These are phyloP conservation scores for Marmota monax DNA, from an alignment of 2,113 vertebrate genomes.

Conservation along the genomic window DNA sequence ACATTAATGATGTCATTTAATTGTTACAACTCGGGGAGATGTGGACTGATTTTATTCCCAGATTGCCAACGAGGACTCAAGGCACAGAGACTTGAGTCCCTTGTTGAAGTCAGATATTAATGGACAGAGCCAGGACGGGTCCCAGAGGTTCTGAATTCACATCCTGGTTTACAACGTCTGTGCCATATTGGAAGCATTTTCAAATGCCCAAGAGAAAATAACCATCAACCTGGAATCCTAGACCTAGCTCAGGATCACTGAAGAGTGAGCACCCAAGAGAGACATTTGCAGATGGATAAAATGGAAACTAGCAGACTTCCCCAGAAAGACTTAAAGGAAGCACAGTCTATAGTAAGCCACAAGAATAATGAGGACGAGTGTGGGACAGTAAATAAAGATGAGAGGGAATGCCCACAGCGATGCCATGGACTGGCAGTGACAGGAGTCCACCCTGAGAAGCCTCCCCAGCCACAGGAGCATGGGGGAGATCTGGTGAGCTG, in stretches of 20 bases:
- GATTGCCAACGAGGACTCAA: neutral
- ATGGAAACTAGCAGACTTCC: neutral
- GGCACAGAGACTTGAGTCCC: neutral
- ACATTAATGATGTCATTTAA: neutral
- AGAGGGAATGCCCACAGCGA: no score
- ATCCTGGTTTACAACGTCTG: neutral
- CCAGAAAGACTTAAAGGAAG: neutral
- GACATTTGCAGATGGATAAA: neutral
- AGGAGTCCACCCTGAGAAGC: neutral
- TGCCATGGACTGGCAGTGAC: rapidly evolving
- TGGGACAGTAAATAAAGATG: neutral
- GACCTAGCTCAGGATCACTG: neutral
- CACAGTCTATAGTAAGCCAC: neutral
- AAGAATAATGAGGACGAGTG: neutral
- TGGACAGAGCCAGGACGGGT: neutral
- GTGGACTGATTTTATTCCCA: neutral
- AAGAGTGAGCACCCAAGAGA: neutral
- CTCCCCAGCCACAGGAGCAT: rapidly evolving
- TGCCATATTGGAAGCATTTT: neutral
- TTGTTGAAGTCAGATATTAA: neutral
- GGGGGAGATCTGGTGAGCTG: neutral
- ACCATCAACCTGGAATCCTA: neutral
- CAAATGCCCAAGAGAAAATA: neutral
- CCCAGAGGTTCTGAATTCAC: neutral
- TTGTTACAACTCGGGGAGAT: rapidly evolving